phyloP scores from a whole-genome alignment of 2,888 invertebrate species.

The Lithophane socia region DNA sequence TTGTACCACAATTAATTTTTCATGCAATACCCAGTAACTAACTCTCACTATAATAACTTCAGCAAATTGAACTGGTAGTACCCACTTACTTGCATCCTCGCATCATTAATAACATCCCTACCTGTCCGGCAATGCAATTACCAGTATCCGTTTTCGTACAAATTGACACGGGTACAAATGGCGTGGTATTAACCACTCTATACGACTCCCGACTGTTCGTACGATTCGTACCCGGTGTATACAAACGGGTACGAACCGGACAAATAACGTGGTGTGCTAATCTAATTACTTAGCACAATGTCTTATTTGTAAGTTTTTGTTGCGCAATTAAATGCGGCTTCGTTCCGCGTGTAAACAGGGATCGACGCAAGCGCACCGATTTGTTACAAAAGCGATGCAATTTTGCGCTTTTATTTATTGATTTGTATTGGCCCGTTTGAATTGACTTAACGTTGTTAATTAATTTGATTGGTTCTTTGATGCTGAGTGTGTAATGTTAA shows the following conservation, averaged over 20 bases:
- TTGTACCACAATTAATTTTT: conserved; percentile 24
- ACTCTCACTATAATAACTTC: conserved; percentile 59
- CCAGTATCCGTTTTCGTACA: conserved; percentile 74
- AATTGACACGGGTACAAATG: conserved; percentile 76
- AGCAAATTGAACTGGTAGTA: conserved; percentile 60
- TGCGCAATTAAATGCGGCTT: conserved; percentile 82
- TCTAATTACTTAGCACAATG: conserved; percentile 89
- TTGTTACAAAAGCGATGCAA: conserved; percentile 73
- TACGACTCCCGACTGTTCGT: conserved; percentile 65
- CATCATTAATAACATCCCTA: conserved; percentile 70
- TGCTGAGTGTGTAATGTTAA: conserved; percentile 33
- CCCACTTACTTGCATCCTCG: conserved; percentile 58
- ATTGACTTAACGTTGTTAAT: conserved; percentile 65
- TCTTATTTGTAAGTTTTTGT: conserved; percentile 88
- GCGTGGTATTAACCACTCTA: conserved; percentile 75
- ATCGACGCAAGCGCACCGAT: conserved; percentile 72
- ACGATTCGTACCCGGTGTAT: conserved; percentile 27
- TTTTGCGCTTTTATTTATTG: conserved; percentile 68
- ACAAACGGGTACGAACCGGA: conserved; percentile 60
- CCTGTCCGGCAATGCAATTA: conserved; percentile 72
- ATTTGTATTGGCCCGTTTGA: conserved; percentile 59
- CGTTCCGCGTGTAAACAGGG: conserved; percentile 80
- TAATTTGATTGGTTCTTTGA: conserved; percentile 60
- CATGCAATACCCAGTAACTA: conserved; percentile 44
- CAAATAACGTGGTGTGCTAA: conserved; percentile 85